Conservation (phyloP, 2,888 invertebrate species). For the Drosophila paranaensis region DNA sequence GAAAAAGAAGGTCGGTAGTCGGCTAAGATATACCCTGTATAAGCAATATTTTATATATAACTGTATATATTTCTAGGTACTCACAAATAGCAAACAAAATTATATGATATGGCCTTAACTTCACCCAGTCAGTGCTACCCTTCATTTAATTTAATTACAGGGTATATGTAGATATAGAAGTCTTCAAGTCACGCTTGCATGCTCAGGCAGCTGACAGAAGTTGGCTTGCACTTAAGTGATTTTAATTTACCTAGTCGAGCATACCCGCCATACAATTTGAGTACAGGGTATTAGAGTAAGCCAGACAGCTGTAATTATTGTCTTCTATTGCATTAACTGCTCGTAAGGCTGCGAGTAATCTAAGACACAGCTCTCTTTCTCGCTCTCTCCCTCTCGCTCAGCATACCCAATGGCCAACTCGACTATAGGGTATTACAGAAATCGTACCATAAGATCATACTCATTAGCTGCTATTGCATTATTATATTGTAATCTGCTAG, state of each 20-base stretch:
- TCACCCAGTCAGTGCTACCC: neutral
- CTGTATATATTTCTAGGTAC: neutral
- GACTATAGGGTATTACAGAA: neutral
- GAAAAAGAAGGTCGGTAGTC: neutral
- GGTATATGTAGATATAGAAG: neutral
- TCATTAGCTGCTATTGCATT: neutral
- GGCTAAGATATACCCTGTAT: slow-evolving; percentile 12
- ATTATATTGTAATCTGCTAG: neutral
- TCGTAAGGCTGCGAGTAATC: no score
- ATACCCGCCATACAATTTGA: neutral
- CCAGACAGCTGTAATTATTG: no score
- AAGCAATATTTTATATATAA: neutral
- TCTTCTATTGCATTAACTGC: no score
- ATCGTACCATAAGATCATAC: neutral
- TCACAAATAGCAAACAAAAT: neutral
- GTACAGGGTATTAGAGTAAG: neutral
- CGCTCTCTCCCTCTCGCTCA: no score
- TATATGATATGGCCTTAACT: neutral
- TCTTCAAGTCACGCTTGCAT: no score
- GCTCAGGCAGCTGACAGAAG: no score
- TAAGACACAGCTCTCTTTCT: no score
- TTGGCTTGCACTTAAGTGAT: no score
- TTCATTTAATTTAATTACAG: neutral
- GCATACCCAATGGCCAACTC: neutral
- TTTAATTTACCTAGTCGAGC: neutral